phyloP scores from a whole-genome alignment of 1,140 invertebrate species.

The Arion vulgaris region DNA sequence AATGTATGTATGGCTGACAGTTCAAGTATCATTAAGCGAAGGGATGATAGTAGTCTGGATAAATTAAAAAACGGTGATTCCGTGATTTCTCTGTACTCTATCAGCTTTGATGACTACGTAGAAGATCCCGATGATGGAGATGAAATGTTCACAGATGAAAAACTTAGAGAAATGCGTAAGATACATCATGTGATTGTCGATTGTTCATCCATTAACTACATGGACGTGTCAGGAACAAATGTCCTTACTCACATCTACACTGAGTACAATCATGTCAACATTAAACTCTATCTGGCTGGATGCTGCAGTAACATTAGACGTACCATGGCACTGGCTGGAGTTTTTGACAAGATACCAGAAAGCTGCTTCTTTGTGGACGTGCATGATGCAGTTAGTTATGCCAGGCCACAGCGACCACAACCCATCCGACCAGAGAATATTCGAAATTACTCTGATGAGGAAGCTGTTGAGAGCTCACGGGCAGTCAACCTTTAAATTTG shows the following conservation, averaged over 20 bases:
- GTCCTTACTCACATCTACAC: slow-evolving; percentile 66
- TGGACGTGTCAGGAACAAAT: slow-evolving; percentile 72
- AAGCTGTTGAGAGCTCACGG: slow-evolving; percentile 64
- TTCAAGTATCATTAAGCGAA: neutral
- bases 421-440: slow-evolving; percentile 49
- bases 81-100: slow-evolving; percentile 37
- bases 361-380: slow-evolving; percentile 62
- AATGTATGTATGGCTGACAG: neutral
- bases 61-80: slow-evolving; percentile 11
- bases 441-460: slow-evolving; percentile 61
- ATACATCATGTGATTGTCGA: slow-evolving; percentile 71
- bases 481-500: slow-evolving; percentile 54
- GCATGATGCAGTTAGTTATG: slow-evolving; percentile 59
- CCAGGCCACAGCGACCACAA: slow-evolving; percentile 50
- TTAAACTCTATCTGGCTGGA: slow-evolving; percentile 61
- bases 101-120: slow-evolving; percentile 57
- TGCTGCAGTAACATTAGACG: slow-evolving; percentile 53
- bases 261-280: slow-evolving; percentile 63
- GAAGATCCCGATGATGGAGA: slow-evolving; percentile 62
- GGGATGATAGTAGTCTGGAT: neutral
- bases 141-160: slow-evolving; percentile 58
- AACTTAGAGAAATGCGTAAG: slow-evolving; percentile 55
- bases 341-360: slow-evolving; percentile 59
- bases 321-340: slow-evolving; percentile 57
- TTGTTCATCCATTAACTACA: slow-evolving; percentile 70